Conservation (phyloP, 2,113 vertebrate genomes). For the Dromaius novaehollandiae region DNA sequence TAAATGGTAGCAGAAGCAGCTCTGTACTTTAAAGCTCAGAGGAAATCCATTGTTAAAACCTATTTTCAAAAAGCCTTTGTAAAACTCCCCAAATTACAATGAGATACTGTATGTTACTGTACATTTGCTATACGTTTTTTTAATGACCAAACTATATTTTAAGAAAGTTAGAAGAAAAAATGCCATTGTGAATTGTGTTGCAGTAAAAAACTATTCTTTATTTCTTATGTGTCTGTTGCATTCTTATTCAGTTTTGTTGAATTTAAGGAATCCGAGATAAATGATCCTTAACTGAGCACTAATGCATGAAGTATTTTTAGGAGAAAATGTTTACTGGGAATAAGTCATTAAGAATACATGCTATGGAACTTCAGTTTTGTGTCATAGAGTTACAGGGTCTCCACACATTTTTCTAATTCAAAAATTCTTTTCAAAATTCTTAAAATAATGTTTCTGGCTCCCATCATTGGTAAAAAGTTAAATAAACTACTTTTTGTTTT, state of each 20-base stretch:
- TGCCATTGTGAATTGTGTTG: background rate
- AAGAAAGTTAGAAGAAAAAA: background rate
- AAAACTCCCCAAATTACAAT: background rate
- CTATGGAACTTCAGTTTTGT: background rate
- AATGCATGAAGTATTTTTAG: background rate
- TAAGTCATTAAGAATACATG: background rate
- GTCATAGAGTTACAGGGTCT: background rate
- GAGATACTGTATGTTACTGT: background rate
- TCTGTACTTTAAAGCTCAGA: background rate
- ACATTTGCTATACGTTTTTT: background rate
- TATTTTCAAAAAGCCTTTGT: background rate
- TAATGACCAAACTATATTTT: background rate
- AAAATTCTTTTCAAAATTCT: background rate
- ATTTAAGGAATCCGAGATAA: background rate
- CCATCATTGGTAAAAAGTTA: background rate
- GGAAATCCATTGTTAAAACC: background rate
- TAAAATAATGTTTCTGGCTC: background rate
- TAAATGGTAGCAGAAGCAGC: constrained; percentile 4
- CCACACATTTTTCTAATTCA: background rate
- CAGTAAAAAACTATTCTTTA: background rate
- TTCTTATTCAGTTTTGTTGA: background rate
- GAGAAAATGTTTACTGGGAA: background rate
- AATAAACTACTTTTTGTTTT: background rate
- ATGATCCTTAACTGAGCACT: background rate
- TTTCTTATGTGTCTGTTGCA: background rate